Evolutionary conservation across 2,888 invertebrate genomes (phyloP), one percentile per base, ranked within the genome.

Genomic region (Drosophila siamana): DNA sequence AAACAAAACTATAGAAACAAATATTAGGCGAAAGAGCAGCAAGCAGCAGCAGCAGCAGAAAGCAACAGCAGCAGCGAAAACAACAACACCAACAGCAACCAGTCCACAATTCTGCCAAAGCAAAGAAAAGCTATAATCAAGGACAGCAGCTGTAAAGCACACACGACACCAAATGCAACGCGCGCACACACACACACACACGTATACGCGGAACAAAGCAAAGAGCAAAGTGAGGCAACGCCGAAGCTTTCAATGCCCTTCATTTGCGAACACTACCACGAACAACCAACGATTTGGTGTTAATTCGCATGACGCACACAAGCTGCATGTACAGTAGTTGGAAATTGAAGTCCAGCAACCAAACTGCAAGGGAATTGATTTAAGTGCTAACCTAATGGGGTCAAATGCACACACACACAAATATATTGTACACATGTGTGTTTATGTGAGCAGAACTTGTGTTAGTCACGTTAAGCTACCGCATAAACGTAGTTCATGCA

Each of bases 191-290:
- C 28, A 61, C 16, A 38, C 15, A 36, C 46, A 46, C 15, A 50
- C 11, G 36, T 24, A 61, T n/a, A 38, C 15, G 24, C 1, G 46
- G 30, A 47, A 13, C 47, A 64, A 46, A 36, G 50, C 26, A 41
- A 61, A 51, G 47, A 63, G 13, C 24, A 50, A 65, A 54, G 38
- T 22, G 22, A 50, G 43, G 38, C 69, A 71, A 85, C 55, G 69
- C 63, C 82, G 85, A 87, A 81, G 73, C 74, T 76, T 69, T 75
- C 59, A 74, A 82, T 82, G 82, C 87, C 87, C 85, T 83, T 83
- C 82, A 83, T 62, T 69, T 68, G 33, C 52, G 62, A 68, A 65
- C 33, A 33, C 33, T 33, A 33, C 28, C 24, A 16, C 16, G 28
- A 24, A 41, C 47, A 26, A 52, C 11, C 26, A 48, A 13, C n/a